Evolutionary conservation across 2,888 invertebrate species (phyloP), one percentile per base, ranked within the genome.

Genomic region (Standfussiana lucernea): DNA sequence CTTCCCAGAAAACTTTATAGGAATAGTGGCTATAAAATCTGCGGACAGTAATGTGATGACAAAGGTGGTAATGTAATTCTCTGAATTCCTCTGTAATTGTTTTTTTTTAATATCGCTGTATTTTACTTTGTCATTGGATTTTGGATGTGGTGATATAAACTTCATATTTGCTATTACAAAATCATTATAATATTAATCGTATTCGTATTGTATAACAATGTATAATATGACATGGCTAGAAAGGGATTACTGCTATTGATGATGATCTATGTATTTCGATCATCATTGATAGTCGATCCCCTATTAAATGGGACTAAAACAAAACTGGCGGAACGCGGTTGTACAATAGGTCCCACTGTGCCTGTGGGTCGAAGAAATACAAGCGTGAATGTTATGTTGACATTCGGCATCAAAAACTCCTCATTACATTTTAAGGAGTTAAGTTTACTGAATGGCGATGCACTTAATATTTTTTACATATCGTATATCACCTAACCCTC

Each of bases 1-100:
- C 42, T 87, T 85, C 86, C 77, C 45, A 73, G 85, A 83, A 87
- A 79, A 71, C 64, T 68, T 50, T 70, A 71, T 70, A 37, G 56
- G 15, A 18, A 72, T 13, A 50, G 47, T 11, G 62, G 85, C 67
- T 75, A 68, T 82, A 18, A 85, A 82, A 85, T 67, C 70, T 50
- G 37, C 50, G 61, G 82, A 15, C 18, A 53, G 62, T 35, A 70
- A 71, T 64, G 42, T 59, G 11, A 73, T 45, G 21, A 69, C 13
- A 70, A 35, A 21, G n/a, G 72, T 66, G 50, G 59, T 45, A 50
- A 62, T 69, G 18, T 32, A 24, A 47, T 70, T 74, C 35, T 8
- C 28, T 28, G 28, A 40, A 71, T 47, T 18, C 35, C 24, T 8
- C 28, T 21, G 21, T 32, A 70, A 47, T 37, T 47, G 28, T 45